Evolutionary conservation across 2,888 invertebrate species (phyloP), one percentile per base, ranked within the genome.

Genomic region (Chydorus sphaericus): DNA sequence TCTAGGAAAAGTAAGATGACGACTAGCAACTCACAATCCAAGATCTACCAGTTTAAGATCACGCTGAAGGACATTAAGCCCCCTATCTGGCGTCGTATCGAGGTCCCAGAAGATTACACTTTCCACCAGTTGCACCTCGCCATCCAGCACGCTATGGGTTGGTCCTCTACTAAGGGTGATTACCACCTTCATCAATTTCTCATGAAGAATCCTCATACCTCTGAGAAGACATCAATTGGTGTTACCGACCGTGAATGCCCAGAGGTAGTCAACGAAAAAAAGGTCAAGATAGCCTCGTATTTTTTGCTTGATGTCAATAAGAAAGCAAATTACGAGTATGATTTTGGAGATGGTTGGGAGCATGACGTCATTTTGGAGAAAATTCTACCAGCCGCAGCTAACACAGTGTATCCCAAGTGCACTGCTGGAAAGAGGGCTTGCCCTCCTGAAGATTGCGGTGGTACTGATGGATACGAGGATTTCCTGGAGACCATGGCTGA

Each of bases 371-470:
- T 44, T 10, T 44, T 44, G 23, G 44, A 44, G 8, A 23, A 20
- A 2, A 44, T 44, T 44, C 10, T 44, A 6, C 44, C 23, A 20
- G 44, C 44, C 23, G 44, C 28, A 4, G 23, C 23, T 6, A 23
- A 23, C 14, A 23, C 4, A 4, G 6, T 3, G 10, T 44, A 44
- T 23, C 44, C 44, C 23, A 20, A 20, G n/a, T 44, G 44, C n/a
- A 23, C 28, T 44, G 44, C 44, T 44, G 44, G 44, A 14, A 14
- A 23, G 18, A 7, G 44, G 14, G 44, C 44, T 6, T 44, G 44
- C 23, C 44, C 44, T 2, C 44, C 44, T 23, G 44, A 44, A 44
- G 44, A 44, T 23, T 44, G 44, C 28, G 44, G 44, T 44, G 44
- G 44, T 3, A 7, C n/a, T 8, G 3, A 16, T 16, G 18, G 44